These are phyloP conservation scores for Scelioninae gen. 1 DNA, from an alignment of 2,888 invertebrate species.

Conservation along the genomic window DNA sequence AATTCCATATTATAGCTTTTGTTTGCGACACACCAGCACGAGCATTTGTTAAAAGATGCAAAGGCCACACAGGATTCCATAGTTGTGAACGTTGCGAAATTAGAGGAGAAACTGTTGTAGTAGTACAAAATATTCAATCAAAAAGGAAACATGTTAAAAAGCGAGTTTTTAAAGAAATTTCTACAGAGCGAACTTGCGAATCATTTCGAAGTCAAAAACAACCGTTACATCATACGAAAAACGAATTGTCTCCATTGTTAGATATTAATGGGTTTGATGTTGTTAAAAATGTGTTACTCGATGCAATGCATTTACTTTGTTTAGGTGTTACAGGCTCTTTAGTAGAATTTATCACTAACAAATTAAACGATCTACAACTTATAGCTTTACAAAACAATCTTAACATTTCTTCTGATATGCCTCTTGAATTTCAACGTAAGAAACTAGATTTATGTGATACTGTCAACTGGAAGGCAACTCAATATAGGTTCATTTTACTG, in stretches of 20 bases:
- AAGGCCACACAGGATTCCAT: constrained; percentile 10
- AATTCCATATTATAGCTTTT: constrained; percentile 5
- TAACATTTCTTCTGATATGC: constrained; percentile 38
- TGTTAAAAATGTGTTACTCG: constrained; percentile 21
- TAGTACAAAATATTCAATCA: not conserved
- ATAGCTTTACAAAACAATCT: constrained; percentile 15
- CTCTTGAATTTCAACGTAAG: constrained; percentile 71
- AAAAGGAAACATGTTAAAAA: constrained; percentile 9
- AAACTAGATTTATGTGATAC: constrained; percentile 55
- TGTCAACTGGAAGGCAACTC: constrained; percentile 70
- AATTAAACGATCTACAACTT: not conserved
- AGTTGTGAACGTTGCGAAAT: constrained; percentile 9
- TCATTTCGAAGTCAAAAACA: constrained; percentile 12
- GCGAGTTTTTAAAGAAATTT: not conserved
- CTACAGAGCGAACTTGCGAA: constrained; percentile 3
- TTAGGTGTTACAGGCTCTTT: constrained; percentile 7
- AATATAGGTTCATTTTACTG: constrained; percentile 66
- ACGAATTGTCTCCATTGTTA: constrained; percentile 7
- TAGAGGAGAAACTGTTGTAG: constrained; percentile 15
- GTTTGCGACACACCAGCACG: constrained; percentile 9
- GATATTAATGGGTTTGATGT: constrained; percentile 11
- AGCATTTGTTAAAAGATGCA: constrained; percentile 7
- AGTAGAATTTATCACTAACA: not conserved
- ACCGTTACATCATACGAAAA: constrained; percentile 8
- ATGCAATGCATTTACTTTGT: constrained; percentile 28